Evolutionary conservation across 2,888 invertebrate species (phyloP).

Genomic region (Amphipoea lucens): DNA sequence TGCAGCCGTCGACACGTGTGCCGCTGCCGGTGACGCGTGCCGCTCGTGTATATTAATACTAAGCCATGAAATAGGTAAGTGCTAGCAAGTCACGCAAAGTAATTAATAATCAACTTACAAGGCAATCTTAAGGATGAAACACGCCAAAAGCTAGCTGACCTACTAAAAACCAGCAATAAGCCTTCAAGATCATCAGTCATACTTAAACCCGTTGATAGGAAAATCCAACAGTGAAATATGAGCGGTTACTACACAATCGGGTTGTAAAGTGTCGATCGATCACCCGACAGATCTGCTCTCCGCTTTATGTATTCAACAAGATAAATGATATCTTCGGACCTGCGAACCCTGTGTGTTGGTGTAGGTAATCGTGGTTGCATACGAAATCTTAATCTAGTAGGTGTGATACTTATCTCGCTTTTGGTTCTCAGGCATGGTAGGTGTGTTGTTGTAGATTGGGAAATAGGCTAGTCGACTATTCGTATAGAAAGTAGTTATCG

Average conservation of each 20-base stretch:
- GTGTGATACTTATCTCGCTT: conserved; percentile 21
- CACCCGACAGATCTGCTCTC: conserved; percentile 33
- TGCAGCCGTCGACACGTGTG: too few relatives aligned
- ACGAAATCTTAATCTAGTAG: conserved; percentile 32
- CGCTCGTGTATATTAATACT: too few relatives aligned
- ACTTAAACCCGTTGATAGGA: conserved; percentile 53
- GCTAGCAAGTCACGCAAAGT: not conserved
- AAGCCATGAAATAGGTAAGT: not conserved
- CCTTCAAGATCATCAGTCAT: conserved; percentile 50
- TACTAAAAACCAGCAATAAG: conserved; percentile 16
- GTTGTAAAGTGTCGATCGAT: conserved; percentile 50
- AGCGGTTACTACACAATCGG: conserved; percentile 55
- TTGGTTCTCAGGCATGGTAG: conserved; percentile 5
- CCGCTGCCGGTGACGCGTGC: too few relatives aligned
- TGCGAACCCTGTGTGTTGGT: conserved; percentile 21
- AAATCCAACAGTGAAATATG: conserved; percentile 53
- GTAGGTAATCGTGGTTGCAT: conserved; percentile 1
- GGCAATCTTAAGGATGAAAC: not conserved
- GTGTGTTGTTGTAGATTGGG: not conserved
- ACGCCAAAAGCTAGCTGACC: conserved; percentile 23
- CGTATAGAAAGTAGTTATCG: not conserved
- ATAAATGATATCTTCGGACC: conserved; percentile 53
- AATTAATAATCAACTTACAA: conserved; percentile 2
- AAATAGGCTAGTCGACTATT: not conserved
- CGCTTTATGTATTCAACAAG: conserved; percentile 45